Conservation (phyloP, 2,113 vertebrate species). For the Pogona vitticeps region DNA sequence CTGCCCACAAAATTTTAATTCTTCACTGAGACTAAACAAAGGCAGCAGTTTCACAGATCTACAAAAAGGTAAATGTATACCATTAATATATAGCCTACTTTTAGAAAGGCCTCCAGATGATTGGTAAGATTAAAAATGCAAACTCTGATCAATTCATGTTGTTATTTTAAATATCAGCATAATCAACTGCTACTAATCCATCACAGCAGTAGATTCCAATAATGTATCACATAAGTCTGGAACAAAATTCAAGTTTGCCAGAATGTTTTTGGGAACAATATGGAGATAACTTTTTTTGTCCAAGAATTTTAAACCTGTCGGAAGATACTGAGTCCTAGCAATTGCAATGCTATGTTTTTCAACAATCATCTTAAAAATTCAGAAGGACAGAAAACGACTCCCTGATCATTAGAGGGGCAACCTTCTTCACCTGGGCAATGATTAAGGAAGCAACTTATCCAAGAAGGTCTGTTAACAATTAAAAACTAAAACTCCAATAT, state of each 20-base stretch:
- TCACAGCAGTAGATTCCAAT: background rate
- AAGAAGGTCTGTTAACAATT: background rate
- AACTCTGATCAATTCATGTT: background rate
- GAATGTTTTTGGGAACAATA: background rate
- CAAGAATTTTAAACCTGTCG: background rate
- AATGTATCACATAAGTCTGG: background rate
- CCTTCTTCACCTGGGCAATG: background rate
- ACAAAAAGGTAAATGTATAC: background rate
- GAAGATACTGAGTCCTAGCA: too few species aligned
- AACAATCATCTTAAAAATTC: background rate
- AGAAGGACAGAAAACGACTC: background rate
- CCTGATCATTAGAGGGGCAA: background rate
- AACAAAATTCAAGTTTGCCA: background rate
- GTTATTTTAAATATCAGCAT: background rate
- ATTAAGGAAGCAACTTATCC: background rate
- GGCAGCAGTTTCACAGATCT: background rate
- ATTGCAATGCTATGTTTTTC: background rate
- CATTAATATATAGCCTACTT: background rate
- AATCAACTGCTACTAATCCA: background rate
- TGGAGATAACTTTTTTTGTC: background rate
- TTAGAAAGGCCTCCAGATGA: background rate
- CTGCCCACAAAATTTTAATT: background rate
- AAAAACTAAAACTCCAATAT: background rate
- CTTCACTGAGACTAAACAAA: background rate
- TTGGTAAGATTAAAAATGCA: conserved; percentile 4